Evolutionary conservation across 2,888 invertebrate genomes (phyloP).

Genomic region (Boloria selene): DNA sequence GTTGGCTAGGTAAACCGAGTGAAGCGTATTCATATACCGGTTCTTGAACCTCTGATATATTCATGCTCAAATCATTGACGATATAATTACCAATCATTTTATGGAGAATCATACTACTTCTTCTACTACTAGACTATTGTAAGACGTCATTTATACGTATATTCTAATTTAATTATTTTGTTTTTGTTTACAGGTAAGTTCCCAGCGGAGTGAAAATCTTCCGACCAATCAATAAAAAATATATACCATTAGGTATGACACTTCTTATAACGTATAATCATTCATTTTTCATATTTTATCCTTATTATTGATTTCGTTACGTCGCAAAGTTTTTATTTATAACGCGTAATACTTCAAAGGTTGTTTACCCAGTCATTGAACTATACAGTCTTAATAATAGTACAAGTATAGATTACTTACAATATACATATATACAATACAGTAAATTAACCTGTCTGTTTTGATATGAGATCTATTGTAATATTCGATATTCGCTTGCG

Average conservation of each 20-base stretch:
- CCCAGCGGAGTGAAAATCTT: not conserved
- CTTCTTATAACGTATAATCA: not conserved
- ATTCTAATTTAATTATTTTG: not conserved
- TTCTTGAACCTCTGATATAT: no score
- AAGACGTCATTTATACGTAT: not conserved
- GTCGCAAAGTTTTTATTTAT: slow-evolving; percentile 9
- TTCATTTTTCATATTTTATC: not conserved
- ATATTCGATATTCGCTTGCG: no score
- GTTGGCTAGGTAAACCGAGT: no score
- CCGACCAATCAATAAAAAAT: no score
- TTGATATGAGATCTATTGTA: no score
- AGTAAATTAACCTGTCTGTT: not conserved
- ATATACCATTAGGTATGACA: not conserved
- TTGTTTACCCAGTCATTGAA: slow-evolving; percentile 15
- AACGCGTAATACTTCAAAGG: not conserved
- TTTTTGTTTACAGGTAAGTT: slow-evolving; percentile 16
- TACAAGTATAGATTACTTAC: not conserved
- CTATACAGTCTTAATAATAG: not conserved
- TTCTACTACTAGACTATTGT: no score
- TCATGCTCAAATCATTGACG: no score
- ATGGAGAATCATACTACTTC: no score
- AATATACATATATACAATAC: no score
- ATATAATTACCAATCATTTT: no score
- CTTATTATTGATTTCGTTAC: not conserved
- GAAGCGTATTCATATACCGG: no score